phyloP scores from a whole-genome alignment of 2,113 vertebrate genomes.

The Amblyopsis rosae region DNA sequence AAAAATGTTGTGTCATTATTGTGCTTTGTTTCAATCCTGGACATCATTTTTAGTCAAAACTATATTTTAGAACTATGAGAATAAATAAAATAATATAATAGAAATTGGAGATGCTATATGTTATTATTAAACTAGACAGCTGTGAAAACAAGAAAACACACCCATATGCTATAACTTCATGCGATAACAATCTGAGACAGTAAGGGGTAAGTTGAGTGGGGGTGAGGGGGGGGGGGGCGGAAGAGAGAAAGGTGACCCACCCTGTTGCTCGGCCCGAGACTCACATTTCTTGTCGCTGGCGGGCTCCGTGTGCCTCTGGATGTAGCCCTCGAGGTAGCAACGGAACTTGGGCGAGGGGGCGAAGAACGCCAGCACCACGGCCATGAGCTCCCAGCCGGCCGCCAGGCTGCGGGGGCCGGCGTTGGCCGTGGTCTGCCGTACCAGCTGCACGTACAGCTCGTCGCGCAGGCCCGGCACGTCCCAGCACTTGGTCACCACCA shows the following conservation, averaged over 20 bases:
- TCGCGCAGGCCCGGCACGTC: constrained; percentile 85
- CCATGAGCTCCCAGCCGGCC: constrained; percentile 89
- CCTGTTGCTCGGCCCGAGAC: constrained; percentile 73
- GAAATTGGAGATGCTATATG: too few relatives aligned
- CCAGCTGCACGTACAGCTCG: constrained; percentile 88
- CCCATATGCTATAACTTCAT: background rate
- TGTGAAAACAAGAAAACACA: background rate
- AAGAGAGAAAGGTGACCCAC: constrained; percentile 70
- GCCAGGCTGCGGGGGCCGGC: constrained; percentile 81
- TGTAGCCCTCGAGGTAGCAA: constrained; percentile 90
- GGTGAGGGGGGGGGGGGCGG: constrained; percentile 16
- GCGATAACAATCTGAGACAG: constrained; percentile 26
- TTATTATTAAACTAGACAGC: too few relatives aligned
- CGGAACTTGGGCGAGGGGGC: constrained; percentile 90
- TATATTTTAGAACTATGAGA: too few relatives aligned
- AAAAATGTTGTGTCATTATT: too few relatives aligned
- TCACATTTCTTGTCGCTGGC: constrained; percentile 85
- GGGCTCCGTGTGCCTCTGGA: constrained; percentile 87
- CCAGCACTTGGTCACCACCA: constrained; percentile 89
- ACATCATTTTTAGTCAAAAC: too few relatives aligned
- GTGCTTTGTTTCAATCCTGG: too few relatives aligned
- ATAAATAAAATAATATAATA: too few relatives aligned
- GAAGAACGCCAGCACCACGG: constrained; percentile 88
- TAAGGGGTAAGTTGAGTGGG: background rate
- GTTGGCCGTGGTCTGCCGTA: constrained; percentile 89